Evolutionary conservation across 2,888 invertebrate species (phyloP).

Genomic region (Erebia epiphron): DNA sequence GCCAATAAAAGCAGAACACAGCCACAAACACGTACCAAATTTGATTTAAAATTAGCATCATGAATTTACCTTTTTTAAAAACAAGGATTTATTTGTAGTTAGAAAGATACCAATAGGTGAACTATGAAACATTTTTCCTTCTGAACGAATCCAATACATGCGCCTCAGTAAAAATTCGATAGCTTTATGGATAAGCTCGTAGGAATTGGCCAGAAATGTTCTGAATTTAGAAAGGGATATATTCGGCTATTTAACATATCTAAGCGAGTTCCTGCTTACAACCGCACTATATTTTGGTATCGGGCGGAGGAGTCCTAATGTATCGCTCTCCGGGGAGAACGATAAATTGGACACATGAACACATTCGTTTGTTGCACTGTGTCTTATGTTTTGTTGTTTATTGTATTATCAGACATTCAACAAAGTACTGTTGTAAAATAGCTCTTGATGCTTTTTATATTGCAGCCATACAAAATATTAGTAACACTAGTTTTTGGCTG

Average conservation of each 20-base stretch:
- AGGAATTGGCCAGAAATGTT: constrained; percentile 68
- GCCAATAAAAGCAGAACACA: too few relatives aligned
- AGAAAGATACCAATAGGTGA: not conserved
- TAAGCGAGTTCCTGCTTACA: constrained; percentile 36
- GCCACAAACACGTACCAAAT: too few relatives aligned
- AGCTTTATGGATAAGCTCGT: constrained; percentile 70
- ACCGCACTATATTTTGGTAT: constrained; percentile 33
- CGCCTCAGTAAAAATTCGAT: constrained; percentile 62
- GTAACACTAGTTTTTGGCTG: too few relatives aligned
- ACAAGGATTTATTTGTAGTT: too few relatives aligned
- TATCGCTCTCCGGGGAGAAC: constrained; percentile 52
- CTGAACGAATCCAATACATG: constrained; percentile 9
- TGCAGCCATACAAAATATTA: not conserved
- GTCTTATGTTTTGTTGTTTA: constrained; percentile 26
- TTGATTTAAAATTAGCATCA: too few relatives aligned
- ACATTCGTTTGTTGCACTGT: constrained; percentile 43
- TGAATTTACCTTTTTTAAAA: too few relatives aligned
- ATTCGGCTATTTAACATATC: constrained; percentile 62
- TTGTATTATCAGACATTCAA: constrained; percentile 17
- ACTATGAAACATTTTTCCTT: too few relatives aligned
- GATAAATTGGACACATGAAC: constrained; percentile 52
- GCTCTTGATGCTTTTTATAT: not conserved
- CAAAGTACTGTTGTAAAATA: constrained; percentile 10
- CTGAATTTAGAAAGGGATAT: constrained; percentile 57
- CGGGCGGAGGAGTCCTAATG: constrained; percentile 49